Evolutionary conservation across 2,113 vertebrate species (phyloP).

Genomic region (Rhabdornis inornatus): DNA sequence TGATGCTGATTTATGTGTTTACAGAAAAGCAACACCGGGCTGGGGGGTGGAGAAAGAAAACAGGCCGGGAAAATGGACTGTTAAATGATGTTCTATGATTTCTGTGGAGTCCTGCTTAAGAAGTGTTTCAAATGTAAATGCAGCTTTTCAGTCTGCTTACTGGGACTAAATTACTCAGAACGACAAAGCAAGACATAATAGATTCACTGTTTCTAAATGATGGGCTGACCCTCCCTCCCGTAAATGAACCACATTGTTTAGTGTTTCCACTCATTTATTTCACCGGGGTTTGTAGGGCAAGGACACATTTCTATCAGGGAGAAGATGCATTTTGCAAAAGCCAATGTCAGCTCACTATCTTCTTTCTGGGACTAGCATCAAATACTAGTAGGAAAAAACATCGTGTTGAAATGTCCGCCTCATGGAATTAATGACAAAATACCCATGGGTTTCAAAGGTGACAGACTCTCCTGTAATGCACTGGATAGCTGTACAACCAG

Average conservation of each 20-base stretch:
- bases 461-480: background rate
- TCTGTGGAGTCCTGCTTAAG: conserved; percentile 19
- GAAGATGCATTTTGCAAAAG: background rate
- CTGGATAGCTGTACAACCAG: background rate
- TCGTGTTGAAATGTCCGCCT: background rate
- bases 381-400: background rate
- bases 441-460: background rate
- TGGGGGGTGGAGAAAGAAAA: background rate
- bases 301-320: background rate
- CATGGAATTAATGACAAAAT: background rate
- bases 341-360: background rate
- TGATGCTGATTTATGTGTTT: conserved; percentile 77
- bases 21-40: conserved; percentile 36
- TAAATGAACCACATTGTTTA: background rate
- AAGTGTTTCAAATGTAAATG: conserved; percentile 26
- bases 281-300: background rate
- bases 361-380: background rate
- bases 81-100: conserved; percentile 36
- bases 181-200: background rate
- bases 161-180: conserved; percentile 12
- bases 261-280: background rate
- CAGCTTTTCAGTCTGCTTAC: background rate
- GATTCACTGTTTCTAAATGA: background rate
- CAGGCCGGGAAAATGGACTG: background rate
- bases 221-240: background rate